phyloP scores from a whole-genome alignment of 2,888 invertebrate genomes.

The Margaritifera margaritifera region DNA sequence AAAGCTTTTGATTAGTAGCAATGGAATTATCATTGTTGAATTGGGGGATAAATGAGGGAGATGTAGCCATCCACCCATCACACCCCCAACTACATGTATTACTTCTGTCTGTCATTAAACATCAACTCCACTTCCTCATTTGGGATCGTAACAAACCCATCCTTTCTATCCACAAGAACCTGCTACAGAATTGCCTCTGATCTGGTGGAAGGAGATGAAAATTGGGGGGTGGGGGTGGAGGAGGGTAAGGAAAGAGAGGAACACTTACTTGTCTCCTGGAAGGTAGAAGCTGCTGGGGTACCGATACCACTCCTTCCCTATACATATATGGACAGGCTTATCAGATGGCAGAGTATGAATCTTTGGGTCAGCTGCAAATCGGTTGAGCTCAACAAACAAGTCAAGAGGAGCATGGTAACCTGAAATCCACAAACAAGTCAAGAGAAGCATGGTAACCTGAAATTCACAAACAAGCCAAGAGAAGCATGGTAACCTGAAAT shows the following conservation, averaged over 20 bases:
- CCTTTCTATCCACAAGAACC: no score
- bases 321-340: slow-evolving; percentile 82
- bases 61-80: no score
- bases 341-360: slow-evolving; percentile 61
- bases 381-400: slow-evolving; percentile 82
- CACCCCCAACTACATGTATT: no score
- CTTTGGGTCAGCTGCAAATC: slow-evolving; percentile 74
- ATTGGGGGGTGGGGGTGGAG: no score
- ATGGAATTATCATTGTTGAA: no score
- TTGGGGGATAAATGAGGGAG: no score
- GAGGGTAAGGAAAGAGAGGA: not conserved
- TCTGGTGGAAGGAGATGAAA: no score
- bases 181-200: no score
- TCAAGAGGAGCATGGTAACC: slow-evolving; percentile 92
- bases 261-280: slow-evolving; percentile 79
- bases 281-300: slow-evolving; percentile 96
- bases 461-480: not conserved
- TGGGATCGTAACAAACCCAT: no score
- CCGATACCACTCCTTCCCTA: slow-evolving; percentile 98
- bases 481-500: slow-evolving; percentile 85
- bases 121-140: no score
- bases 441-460: slow-evolving; percentile 26
- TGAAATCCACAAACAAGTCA: slow-evolving; percentile 12
- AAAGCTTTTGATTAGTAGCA: no score
- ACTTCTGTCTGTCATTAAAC: no score